Conservation (phyloP, 37 sponge, comb jelly and placozoan species). For the Geodia barretti region DNA sequence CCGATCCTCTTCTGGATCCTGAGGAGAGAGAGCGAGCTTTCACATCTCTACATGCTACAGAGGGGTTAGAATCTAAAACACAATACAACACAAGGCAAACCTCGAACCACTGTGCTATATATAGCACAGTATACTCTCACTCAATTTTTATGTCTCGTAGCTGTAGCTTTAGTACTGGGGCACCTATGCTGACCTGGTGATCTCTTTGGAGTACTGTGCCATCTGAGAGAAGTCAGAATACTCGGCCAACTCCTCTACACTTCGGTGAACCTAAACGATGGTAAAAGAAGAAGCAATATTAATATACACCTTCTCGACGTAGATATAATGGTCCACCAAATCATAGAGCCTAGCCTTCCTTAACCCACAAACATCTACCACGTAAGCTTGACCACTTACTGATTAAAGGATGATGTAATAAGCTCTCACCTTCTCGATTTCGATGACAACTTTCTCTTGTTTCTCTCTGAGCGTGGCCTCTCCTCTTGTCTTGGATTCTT, state of each 20-base stretch:
- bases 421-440: conserved; percentile 84
- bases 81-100: neutral
- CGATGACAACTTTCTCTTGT: conserved; percentile 85
- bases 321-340: too few relatives aligned
- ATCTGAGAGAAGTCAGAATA: conserved; percentile 81
- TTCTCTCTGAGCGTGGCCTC: conserved; percentile 81
- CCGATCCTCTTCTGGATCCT: conserved; percentile 76
- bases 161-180: neutral
- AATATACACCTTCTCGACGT: too few relatives aligned
- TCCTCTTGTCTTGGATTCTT: conserved; percentile 64
- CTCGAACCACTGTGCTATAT: neutral
- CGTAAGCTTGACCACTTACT: too few relatives aligned
- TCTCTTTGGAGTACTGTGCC: conserved; percentile 84
- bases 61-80: neutral
- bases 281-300: neutral
- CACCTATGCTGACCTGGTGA: conserved; percentile 24
- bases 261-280: conserved; percentile 32
- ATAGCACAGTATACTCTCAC: neutral
- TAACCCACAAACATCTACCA: too few relatives aligned
- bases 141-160: too few relatives aligned
- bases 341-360: too few relatives aligned
- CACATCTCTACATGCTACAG: too few relatives aligned
- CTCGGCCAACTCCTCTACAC: conserved; percentile 89
- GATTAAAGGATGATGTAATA: too few relatives aligned
- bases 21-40: conserved; percentile 6